These are phyloP conservation scores for Polymixis lichenea DNA, from an alignment of 2,888 invertebrate species.

Conservation along the genomic window DNA sequence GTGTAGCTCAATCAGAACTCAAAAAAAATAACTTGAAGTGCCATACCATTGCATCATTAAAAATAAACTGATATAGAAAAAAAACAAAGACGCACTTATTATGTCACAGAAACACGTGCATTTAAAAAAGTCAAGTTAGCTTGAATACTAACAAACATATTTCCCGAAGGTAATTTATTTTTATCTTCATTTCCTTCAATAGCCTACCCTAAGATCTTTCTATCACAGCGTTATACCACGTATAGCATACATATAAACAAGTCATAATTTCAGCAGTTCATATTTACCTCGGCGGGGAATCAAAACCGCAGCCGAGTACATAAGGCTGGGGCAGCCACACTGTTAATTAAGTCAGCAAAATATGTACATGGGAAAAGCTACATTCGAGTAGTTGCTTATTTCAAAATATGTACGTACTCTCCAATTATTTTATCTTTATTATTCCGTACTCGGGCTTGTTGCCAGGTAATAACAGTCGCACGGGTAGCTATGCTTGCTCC, in stretches of 20 bases:
- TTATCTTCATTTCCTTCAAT: neutral
- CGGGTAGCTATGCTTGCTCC: no score
- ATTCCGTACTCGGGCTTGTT: neutral
- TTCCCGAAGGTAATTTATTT: no score
- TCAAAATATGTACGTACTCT: neutral
- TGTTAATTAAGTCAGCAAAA: constrained; percentile 45
- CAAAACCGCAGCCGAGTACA: constrained; percentile 47
- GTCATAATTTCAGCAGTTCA: constrained; percentile 40
- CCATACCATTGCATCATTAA: no score
- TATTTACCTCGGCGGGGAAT: constrained; percentile 30
- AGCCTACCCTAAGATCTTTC: neutral
- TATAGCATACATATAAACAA: neutral
- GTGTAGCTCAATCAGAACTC: no score
- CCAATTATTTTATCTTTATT: neutral
- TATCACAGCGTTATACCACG: neutral
- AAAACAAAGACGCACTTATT: no score
- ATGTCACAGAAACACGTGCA: no score
- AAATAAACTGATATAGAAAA: no score
- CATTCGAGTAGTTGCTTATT: neutral
- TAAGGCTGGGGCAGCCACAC: constrained; percentile 20
- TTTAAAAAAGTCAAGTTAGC: no score
- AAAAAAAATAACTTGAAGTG: no score
- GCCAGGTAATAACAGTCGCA: no score
- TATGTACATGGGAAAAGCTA: constrained; percentile 5
- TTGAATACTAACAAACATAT: no score